A percentile compares a stretch with the other conserved stretches of the same genome.
Evolutionary conservation across 2,888 invertebrate species (phyloP).

Genomic region (Archips crataeganus): DNA sequence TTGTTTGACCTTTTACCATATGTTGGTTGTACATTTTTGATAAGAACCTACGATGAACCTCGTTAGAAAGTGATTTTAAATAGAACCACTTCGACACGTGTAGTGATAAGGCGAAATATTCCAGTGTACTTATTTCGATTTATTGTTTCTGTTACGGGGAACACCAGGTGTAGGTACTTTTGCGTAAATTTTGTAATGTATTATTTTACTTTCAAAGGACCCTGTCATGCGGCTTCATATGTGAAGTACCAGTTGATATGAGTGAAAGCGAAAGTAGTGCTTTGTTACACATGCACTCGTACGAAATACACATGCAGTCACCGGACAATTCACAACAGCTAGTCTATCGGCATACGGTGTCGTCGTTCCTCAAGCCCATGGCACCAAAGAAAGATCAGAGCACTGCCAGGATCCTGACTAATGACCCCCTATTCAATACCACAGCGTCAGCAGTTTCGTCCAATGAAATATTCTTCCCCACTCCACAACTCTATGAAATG

Average conservation of each 20-base stretch:
- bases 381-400: slow-evolving; percentile 79
- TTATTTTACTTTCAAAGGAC: slow-evolving; percentile 60
- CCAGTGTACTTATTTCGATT: too few relatives aligned
- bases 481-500: slow-evolving; percentile 81
- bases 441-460: slow-evolving; percentile 84
- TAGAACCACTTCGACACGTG: too few relatives aligned
- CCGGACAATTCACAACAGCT: slow-evolving; percentile 65
- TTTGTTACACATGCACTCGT: slow-evolving; percentile 81
- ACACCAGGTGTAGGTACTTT: too few relatives aligned
- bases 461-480: slow-evolving; percentile 85
- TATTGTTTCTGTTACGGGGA: too few relatives aligned
- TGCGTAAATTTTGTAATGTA: neutral
- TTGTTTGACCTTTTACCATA: too few relatives aligned
- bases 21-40: too few relatives aligned
- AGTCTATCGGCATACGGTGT: slow-evolving; percentile 75
- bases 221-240: slow-evolving; percentile 87
- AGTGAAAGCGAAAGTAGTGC: slow-evolving; percentile 74
- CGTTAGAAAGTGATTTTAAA: too few relatives aligned
- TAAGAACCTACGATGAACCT: too few relatives aligned
- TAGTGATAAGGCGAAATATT: too few relatives aligned
- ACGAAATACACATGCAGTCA: slow-evolving; percentile 83
- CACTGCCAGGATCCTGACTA: slow-evolving; percentile 82
- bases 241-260: slow-evolving; percentile 75
- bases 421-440: slow-evolving; percentile 85
- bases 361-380: slow-evolving; percentile 61